Evolutionary conservation across 2,888 invertebrate genomes (phyloP), one percentile per base, ranked within the genome.

Genomic region (Xylophagus ater): DNA sequence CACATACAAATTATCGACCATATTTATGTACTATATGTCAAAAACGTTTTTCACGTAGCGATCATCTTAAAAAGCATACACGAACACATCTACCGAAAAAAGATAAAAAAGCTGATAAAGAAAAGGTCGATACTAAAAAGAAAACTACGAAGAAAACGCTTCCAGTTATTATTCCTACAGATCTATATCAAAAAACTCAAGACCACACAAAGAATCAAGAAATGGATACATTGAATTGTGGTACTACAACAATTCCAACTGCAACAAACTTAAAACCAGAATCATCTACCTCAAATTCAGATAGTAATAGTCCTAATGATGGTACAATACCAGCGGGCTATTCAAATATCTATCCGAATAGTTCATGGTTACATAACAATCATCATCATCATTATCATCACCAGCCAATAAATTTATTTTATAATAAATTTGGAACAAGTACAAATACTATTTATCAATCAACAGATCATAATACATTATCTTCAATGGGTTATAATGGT

Each of bases 21-120:
- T 92, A 90, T 59, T 76, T 79, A 2, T 93, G 93, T 56, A 76
- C 78, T 29, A 72, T 80, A n/a, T 93, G 93, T 61, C 74, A 78
- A 25, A 94, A 93, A 60, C 72, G 85, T 34, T 93, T 93, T 63
- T 90, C 89, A 78, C 71, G 93, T 14, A 88, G 88, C 45, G 93
- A 93, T 59, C 93, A 94, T 59, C 70, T 94, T n/a, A 81, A 80
- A 44, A 94, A 93, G 61, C 93, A 93, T 61, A 76, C 81, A 46
- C 90, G 90, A 59, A 93, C 89, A 0, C 93, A 93, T 52, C 62
- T 63, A 38, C 63, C 63, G 51, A 63, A 63, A 41, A 63, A 63
- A 40, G 55, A 53, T 23, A 63, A 61, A 47, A 62, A 62, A 41
- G 23, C 19, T 10, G 13, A 26, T 4, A 24, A 6, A 9, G 37